Conservation (phyloP, 23 tunicate genomes). For the Trididemnum clinides region DNA sequence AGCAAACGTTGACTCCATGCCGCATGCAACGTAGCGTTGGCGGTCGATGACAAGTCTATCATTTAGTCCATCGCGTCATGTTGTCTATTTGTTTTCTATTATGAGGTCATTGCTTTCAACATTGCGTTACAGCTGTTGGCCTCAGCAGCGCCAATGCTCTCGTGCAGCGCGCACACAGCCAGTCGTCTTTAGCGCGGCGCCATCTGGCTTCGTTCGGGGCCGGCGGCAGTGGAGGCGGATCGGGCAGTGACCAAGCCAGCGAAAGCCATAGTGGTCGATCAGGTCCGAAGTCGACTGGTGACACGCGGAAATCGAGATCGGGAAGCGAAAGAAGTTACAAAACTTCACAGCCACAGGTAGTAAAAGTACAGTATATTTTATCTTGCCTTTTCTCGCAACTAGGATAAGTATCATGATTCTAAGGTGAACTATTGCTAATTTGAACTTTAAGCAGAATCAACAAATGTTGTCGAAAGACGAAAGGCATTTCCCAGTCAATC, state of each 20-base stretch:
- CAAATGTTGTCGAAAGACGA: too few species aligned
- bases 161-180: conserved; percentile 19
- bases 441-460: too few species aligned
- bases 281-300: conserved; percentile 39
- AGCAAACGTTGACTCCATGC: too few species aligned
- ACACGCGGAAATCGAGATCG: conserved; percentile 31
- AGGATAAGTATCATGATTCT: too few species aligned
- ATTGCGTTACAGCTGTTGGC: conserved; percentile 53
- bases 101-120: too few species aligned
- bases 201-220: conserved; percentile 62
- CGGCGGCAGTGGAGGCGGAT: conserved; percentile 32
- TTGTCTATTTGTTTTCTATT: too few species aligned
- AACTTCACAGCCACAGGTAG: conserved; percentile 37
- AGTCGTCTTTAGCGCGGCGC: conserved; percentile 26
- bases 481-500: too few species aligned
- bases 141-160: conserved; percentile 47
- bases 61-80: too few species aligned
- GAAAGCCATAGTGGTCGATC: conserved; percentile 58
- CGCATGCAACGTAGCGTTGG: too few species aligned
- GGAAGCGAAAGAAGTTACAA: conserved; percentile 36
- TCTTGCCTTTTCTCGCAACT: neutral
- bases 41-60: too few species aligned
- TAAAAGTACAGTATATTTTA: too few species aligned
- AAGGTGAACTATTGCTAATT: too few species aligned
- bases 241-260: conserved; percentile 66